A percentile compares a stretch with the other conserved stretches of the same genome.
phyloP scores from a whole-genome alignment of 2,113 vertebrate species.

The Lasiurus borealis region DNA sequence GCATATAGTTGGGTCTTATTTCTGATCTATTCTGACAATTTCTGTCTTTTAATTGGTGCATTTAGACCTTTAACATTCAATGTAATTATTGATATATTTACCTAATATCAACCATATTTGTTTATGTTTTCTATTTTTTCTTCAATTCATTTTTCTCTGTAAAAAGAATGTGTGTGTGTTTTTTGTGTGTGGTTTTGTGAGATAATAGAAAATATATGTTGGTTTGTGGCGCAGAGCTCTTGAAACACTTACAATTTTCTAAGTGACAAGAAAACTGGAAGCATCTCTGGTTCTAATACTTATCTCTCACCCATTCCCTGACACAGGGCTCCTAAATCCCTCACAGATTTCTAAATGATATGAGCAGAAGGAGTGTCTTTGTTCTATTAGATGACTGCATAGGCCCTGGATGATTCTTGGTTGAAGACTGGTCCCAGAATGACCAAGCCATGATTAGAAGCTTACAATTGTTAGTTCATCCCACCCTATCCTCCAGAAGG shows the following conservation, averaged over 20 bases:
- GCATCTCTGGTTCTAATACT: background rate
- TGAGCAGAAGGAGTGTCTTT: background rate
- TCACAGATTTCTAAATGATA: background rate
- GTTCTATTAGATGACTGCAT: background rate
- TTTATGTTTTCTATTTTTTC: background rate
- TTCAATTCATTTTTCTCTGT: background rate
- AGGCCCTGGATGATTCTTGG: background rate
- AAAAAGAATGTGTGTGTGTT: background rate
- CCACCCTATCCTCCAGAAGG: background rate
- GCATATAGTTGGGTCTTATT: background rate
- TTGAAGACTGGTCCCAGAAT: background rate
- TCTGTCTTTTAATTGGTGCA: background rate
- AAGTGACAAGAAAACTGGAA: background rate
- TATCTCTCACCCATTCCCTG: background rate
- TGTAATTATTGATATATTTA: background rate
- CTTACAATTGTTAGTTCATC: background rate
- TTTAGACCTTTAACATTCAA: background rate
- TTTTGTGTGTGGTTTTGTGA: background rate
- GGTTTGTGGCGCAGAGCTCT: background rate
- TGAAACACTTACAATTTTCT: background rate
- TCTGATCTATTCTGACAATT: background rate
- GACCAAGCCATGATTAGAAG: background rate
- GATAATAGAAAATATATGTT: background rate
- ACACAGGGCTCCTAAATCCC: background rate
- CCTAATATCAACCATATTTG: background rate